These are phyloP conservation scores for Semotilus atromaculatus DNA, from an alignment of 2,797 vertebrate species.

Conservation along the genomic window DNA sequence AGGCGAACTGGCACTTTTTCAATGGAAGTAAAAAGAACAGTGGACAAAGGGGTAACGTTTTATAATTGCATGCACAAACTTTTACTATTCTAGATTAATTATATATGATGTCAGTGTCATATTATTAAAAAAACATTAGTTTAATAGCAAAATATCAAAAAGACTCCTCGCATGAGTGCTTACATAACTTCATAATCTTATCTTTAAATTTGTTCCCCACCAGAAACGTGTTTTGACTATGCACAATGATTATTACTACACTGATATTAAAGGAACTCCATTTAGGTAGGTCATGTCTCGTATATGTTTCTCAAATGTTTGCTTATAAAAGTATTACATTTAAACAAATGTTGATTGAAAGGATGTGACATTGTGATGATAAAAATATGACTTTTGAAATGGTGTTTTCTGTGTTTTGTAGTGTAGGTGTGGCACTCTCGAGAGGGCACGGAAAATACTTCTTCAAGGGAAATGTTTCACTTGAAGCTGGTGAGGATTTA, in stretches of 20 bases:
- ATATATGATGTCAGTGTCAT: not conserved
- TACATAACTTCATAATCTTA: not conserved
- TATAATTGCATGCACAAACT: not conserved
- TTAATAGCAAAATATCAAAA: not conserved
- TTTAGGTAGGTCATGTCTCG: constrained; percentile 85
- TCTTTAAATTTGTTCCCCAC: constrained; percentile 43
- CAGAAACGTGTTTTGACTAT: constrained; percentile 96
- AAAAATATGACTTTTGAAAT: constrained; percentile 3
- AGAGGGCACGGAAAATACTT: constrained; percentile 97
- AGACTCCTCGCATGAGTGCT: not conserved
- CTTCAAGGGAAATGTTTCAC: constrained; percentile 94
- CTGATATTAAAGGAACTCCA: constrained; percentile 97
- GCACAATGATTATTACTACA: constrained; percentile 99
- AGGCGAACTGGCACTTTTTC: constrained; percentile 95
- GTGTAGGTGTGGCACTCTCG: constrained; percentile 95
- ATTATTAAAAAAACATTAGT: not conserved
- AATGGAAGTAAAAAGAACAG: constrained; percentile 98
- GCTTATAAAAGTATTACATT: not conserved
- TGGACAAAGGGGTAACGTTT: constrained; percentile 90
- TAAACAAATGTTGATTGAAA: not conserved
- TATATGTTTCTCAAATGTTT: not conserved
- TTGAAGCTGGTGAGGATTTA: constrained; percentile 87
- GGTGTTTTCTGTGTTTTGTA: constrained; percentile 64
- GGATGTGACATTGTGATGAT: not conserved
- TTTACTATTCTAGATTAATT: not conserved